Conservation (phyloP, 2,113 vertebrate genomes). For the Tachysurus fulvidraco region DNA sequence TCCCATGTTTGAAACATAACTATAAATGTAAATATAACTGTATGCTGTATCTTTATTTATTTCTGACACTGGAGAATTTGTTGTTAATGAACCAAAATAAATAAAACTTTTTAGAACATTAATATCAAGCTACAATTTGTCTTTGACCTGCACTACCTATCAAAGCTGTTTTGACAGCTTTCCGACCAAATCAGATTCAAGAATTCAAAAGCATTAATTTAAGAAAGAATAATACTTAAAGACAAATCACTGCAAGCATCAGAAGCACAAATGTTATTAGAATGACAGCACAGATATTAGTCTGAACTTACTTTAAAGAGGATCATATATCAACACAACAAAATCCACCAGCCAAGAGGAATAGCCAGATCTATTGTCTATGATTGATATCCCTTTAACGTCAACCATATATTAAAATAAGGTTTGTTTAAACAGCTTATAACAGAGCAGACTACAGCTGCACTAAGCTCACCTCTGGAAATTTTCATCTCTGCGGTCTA, state of each 20-base stretch:
- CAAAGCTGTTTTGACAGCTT: not conserved
- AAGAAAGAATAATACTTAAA: not conserved
- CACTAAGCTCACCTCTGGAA: not conserved
- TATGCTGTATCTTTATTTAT: not conserved
- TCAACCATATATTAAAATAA: not conserved
- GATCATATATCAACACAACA: not conserved
- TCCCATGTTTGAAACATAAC: not conserved
- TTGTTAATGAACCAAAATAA: not conserved
- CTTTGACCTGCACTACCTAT: constrained; percentile 1
- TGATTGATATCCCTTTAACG: not conserved
- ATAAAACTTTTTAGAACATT: not conserved
- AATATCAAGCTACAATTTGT: not conserved
- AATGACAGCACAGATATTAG: not conserved
- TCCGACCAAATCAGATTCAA: not conserved
- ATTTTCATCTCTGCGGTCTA: not conserved
- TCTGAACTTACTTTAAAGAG: not conserved
- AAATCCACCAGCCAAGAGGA: too few relatives aligned
- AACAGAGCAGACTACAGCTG: not conserved
- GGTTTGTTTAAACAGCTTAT: not conserved
- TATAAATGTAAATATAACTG: not conserved
- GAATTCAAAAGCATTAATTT: not conserved
- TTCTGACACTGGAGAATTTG: not conserved
- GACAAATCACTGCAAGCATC: not conserved
- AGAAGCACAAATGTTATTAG: not conserved
- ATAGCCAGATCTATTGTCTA: not conserved